Conservation (phyloP, 2,113 vertebrate species). For the Oxyura jamaicensis region DNA sequence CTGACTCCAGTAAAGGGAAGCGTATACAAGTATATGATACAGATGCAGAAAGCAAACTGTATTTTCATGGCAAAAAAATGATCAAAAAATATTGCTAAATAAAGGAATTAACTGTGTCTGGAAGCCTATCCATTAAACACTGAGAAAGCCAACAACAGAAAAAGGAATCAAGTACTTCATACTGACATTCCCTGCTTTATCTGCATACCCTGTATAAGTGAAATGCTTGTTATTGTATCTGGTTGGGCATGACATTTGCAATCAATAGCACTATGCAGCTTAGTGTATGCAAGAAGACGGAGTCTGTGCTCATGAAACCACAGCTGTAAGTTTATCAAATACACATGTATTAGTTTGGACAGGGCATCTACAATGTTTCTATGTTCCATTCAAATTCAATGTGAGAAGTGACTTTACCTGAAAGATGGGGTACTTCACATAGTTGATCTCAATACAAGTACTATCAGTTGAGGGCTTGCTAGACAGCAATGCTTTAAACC, state of each 20-base stretch:
- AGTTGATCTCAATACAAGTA: constrained; percentile 97
- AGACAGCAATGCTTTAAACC: constrained; percentile 94
- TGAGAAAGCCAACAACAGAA: not conserved
- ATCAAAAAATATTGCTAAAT: not conserved
- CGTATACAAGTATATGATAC: not conserved
- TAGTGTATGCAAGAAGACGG: not conserved
- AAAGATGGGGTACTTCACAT: constrained; percentile 97
- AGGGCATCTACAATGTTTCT: not conserved
- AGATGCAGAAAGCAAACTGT: not conserved
- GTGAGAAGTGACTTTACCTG: constrained; percentile 80
- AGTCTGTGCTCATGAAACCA: not conserved
- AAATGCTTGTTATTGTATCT: not conserved
- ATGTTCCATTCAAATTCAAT: not conserved
- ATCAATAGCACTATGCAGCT: not conserved
- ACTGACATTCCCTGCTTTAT: not conserved
- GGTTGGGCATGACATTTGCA: not conserved
- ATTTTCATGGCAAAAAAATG: not conserved
- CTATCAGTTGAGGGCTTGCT: constrained; percentile 92
- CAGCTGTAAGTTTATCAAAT: not conserved
- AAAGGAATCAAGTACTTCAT: not conserved
- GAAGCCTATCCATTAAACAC: not conserved
- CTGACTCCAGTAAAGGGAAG: not conserved
- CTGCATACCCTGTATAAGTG: not conserved
- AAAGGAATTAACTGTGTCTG: not conserved
- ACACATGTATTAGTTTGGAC: not conserved